Conservation (phyloP, 2,113 vertebrate genomes). For the Cheilinus undulatus region DNA sequence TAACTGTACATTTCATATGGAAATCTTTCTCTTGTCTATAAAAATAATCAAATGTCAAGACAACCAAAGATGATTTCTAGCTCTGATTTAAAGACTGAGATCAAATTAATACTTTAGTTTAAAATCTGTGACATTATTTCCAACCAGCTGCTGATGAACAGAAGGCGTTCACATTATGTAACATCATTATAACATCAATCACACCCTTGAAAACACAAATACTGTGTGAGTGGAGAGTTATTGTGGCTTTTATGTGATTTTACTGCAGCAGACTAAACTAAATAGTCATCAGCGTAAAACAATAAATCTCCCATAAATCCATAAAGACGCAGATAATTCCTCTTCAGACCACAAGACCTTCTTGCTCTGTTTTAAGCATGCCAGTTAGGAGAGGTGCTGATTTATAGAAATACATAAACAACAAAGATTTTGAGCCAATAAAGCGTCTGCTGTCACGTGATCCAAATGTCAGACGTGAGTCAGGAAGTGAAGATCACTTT, state of each 20-base stretch:
- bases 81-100: too few relatives aligned
- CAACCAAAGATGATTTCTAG: too few relatives aligned
- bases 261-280: conserved; percentile 64
- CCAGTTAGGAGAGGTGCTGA: too few relatives aligned
- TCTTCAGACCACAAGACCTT: conserved; percentile 25
- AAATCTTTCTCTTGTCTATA: too few relatives aligned
- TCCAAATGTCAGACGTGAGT: too few relatives aligned
- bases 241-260: conserved; percentile 65
- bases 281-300: conserved; percentile 79
- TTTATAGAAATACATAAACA: too few relatives aligned
- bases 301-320: conserved; percentile 80
- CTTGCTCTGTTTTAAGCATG: too few relatives aligned
- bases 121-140: neutral
- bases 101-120: neutral
- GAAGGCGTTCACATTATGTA: neutral
- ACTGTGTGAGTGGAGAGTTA: conserved; percentile 40
- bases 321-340: conserved; percentile 72
- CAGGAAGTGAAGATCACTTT: too few relatives aligned
- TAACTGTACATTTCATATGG: too few relatives aligned
- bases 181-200: conserved; percentile 29
- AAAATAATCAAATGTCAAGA: too few relatives aligned
- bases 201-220: conserved; percentile 64
- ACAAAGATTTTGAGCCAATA: too few relatives aligned
- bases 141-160: neutral
- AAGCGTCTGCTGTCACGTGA: too few relatives aligned